Base-by-base conservation (phyloP, 2,797 vertebrate species). In the Lates japonicus region DNA sequence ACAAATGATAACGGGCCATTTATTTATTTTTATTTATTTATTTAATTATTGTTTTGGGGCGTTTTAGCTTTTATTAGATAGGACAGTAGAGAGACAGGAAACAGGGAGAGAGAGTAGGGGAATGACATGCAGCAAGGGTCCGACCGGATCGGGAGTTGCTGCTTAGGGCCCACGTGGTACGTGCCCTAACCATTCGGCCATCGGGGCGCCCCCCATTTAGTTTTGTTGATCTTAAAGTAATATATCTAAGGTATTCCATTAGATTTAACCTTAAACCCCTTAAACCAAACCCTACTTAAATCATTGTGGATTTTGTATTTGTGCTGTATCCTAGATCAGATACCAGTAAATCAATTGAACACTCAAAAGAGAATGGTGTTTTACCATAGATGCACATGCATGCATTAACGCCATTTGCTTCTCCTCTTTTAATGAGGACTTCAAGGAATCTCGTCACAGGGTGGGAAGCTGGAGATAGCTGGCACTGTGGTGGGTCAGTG, bases 401-500 rank as follows among this genome's bases (percentile, higher is more conserved):
- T 17, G 35, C 3, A 29, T 51, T 49, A 48, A 61, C 61, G 17
- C 6, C 0, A 10, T 49, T 49, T 66, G 0, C 41, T 46, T 8
- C 39, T 41, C 1, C 35, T 33, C 0, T 60, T 68, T 59, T 6
- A 51, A 57, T 19, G 46, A 97, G 97, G 96, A 89, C 93, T 97
- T 92, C 96, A 97, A 93, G 94, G 96, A 83, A 96, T 98, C 83
- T 96, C 97, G 80, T 96, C 96, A 86, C 97, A 97, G 92, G 98
- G 97, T 84, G 98, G 97, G 85, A 99, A 98, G 91, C 95, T 99
- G 90, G 97, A 98, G 95, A 98, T 99, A 63, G 97, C 97, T 13
- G 98, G 98, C 88, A 99, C 97, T 0, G 97, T 99, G 82, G 97
- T 98, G 31, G 97, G 98, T 81, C 97, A 98, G 13, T 99, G 98